Percentiles rank a stretch among this genome's conserved stretches.
Evolutionary conservation across 2,888 invertebrate genomes (phyloP).

Genomic region (Sarcophaga variegata): DNA sequence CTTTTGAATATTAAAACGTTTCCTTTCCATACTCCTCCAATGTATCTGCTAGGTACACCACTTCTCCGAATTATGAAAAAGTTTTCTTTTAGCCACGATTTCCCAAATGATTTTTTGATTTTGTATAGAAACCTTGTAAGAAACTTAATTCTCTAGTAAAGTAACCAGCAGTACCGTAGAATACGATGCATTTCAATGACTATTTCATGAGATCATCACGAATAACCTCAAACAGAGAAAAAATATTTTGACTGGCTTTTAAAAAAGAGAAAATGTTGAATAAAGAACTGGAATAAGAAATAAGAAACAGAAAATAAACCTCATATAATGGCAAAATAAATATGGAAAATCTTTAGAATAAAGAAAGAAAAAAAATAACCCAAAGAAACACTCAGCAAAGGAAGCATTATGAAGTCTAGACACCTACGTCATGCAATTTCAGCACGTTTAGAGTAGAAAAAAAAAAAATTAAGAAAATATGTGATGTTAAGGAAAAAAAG

Average conservation of each 20-base stretch:
- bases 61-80: too few relatives aligned
- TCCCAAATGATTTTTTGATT: too few relatives aligned
- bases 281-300: background rate
- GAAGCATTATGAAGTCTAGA: slow-evolving; percentile 80
- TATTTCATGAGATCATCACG: slow-evolving; percentile 64
- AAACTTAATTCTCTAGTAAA: background rate
- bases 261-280: slow-evolving; percentile 10
- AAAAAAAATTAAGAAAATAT: background rate
- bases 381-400: slow-evolving; percentile 68
- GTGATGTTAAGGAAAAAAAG: background rate
- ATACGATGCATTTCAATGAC: slow-evolving; percentile 63
- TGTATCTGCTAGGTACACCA: too few relatives aligned
- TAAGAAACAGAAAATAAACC: slow-evolving; percentile 34
- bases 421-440: slow-evolving; percentile 77
- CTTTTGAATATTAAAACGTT: too few relatives aligned
- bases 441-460: slow-evolving; percentile 54
- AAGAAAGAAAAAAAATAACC: slow-evolving; percentile 27
- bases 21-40: too few relatives aligned
- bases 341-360: slow-evolving; percentile 12
- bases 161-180: background rate
- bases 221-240: background rate
- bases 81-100: too few relatives aligned
- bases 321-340: slow-evolving; percentile 13
- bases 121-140: background rate
- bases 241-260: background rate